A percentile compares a stretch with the other conserved stretches of the same genome.
phyloP scores from a whole-genome alignment of 2,888 invertebrate genomes.

The Ornithoptera priamus region DNA sequence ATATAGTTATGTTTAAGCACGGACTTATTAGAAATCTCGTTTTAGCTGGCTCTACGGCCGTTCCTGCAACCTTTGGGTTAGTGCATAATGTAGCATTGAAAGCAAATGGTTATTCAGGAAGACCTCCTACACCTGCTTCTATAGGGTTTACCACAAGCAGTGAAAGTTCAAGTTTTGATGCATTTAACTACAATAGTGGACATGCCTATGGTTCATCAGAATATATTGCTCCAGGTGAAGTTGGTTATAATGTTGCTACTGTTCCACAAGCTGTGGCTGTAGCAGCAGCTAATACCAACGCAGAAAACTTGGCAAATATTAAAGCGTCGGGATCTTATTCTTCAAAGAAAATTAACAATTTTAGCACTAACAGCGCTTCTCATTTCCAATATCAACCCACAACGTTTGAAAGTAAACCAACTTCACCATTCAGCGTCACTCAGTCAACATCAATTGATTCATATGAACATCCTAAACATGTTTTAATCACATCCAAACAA shows the following conservation, averaged over 20 bases:
- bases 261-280: slow-evolving; percentile 13
- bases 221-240: slow-evolving; percentile 8
- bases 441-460: background rate
- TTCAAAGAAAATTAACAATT: slow-evolving; percentile 25
- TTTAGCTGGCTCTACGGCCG: slow-evolving; percentile 58
- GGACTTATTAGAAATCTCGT: slow-evolving; percentile 24
- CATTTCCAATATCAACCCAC: slow-evolving; percentile 8
- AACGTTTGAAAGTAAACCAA: slow-evolving; percentile 7
- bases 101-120: slow-evolving; percentile 64
- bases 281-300: background rate
- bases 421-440: background rate
- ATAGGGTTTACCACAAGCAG: slow-evolving; percentile 68
- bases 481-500: background rate
- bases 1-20: background rate
- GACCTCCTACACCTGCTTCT: slow-evolving; percentile 66
- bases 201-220: slow-evolving; percentile 24
- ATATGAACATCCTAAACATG: slow-evolving; percentile 11
- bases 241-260: slow-evolving; percentile 1
- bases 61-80: slow-evolving; percentile 45
- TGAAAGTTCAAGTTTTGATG: slow-evolving; percentile 65
- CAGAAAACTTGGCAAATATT: slow-evolving; percentile 1
- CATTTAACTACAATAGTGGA: slow-evolving; percentile 55
- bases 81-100: slow-evolving; percentile 50
- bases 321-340: slow-evolving; percentile 15
- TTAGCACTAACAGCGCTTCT: slow-evolving; percentile 23